Conservation (phyloP, 2,888 invertebrate species). For the Synanthedon myopaeformis region DNA sequence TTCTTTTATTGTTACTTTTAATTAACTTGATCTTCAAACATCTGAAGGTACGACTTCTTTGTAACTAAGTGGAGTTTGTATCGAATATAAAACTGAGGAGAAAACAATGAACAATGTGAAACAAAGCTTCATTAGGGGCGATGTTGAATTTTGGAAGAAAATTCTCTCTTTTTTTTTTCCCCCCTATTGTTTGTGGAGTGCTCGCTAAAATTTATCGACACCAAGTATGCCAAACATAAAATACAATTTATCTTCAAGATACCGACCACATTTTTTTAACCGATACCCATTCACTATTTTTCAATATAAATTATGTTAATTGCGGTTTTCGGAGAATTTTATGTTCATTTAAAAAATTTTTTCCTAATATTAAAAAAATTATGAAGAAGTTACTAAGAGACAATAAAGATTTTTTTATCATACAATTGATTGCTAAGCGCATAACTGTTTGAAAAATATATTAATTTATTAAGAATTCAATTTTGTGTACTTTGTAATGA, state of each 20-base stretch:
- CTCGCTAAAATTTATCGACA: not conserved
- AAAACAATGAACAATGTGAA: slow-evolving; percentile 3
- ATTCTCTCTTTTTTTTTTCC: slow-evolving; percentile 6
- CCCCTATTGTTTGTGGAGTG: slow-evolving; percentile 5
- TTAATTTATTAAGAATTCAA: no score
- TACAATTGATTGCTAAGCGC: no score
- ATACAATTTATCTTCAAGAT: not conserved
- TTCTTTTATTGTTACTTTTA: slow-evolving; percentile 47
- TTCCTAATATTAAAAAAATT: no score
- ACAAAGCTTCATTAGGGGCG: slow-evolving; percentile 19
- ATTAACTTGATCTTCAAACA: slow-evolving; percentile 26
- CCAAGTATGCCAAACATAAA: not conserved
- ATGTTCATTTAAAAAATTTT: no score
- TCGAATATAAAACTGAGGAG: not conserved
- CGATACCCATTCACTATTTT: no score
- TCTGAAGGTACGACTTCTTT: slow-evolving; percentile 4
- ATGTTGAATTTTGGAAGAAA: slow-evolving; percentile 4
- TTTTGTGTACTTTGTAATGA: no score
- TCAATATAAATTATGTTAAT: no score
- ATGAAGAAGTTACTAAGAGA: no score
- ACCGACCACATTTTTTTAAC: no score
- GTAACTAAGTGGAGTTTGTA: not conserved
- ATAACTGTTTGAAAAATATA: no score
- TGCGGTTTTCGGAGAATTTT: no score
- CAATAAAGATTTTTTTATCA: no score